phyloP scores from a whole-genome alignment of 2,113 vertebrate species.

The Pungitius pungitius region DNA sequence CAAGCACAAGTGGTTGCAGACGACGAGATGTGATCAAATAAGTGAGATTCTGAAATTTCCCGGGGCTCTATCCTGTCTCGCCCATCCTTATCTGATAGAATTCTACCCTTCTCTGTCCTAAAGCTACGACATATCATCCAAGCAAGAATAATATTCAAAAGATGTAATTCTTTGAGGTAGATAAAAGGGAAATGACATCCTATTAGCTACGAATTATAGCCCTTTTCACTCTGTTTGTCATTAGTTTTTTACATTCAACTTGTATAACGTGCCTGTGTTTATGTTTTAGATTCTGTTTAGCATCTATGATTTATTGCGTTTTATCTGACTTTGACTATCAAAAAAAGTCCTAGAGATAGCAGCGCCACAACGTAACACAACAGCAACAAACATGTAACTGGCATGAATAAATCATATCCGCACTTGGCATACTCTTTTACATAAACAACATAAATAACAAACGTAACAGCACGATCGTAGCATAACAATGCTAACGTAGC shows the following conservation, averaged over 20 bases:
- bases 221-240: neutral
- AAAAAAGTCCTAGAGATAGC: neutral
- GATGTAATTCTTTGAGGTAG: neutral
- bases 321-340: neutral
- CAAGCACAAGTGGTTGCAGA: conserved; percentile 46
- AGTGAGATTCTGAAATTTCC: conserved; percentile 51
- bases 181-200: neutral
- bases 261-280: neutral
- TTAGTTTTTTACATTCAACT: neutral
- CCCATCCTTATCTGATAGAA: conserved; percentile 30
- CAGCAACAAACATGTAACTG: neutral
- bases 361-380: neutral
- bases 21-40: conserved; percentile 57
- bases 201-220: neutral
- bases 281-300: neutral
- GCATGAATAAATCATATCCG: neutral
- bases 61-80: conserved; percentile 32
- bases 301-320: neutral
- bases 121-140: conserved; percentile 2
- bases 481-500: no score
- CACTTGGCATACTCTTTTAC: neutral
- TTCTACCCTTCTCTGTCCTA: conserved; percentile 7
- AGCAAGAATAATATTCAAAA: neutral
- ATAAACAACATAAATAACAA: neutral
- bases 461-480: neutral